Evolutionary conservation across 35 echinoderm and acorn worm species (phyloP).

Genomic region (Diadema setosum): DNA sequence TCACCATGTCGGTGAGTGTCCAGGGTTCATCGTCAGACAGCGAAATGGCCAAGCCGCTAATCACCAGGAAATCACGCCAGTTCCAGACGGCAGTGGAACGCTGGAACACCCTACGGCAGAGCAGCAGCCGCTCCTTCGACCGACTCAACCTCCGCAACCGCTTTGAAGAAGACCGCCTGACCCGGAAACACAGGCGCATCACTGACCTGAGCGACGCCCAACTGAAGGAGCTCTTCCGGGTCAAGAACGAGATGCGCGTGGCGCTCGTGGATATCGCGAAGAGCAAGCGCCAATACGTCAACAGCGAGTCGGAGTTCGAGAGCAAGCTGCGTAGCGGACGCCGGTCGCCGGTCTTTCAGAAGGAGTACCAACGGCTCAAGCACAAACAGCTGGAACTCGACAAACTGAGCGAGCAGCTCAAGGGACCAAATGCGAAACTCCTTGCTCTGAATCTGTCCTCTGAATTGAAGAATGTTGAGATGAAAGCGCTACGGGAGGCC

Average conservation of each 20-base stretch:
- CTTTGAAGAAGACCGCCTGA: constrained; percentile 41
- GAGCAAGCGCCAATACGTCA: constrained; percentile 30
- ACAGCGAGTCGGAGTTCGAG: constrained; percentile 55
- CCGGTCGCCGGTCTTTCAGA: constrained; percentile 53
- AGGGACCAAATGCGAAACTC: constrained; percentile 65
- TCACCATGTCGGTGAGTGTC: not conserved
- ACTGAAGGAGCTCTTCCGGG: constrained; percentile 49
- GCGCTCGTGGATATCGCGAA: constrained; percentile 52
- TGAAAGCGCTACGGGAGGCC: not conserved
- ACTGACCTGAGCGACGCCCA: constrained; percentile 9
- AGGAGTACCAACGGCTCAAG: constrained; percentile 33
- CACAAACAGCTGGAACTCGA: constrained; percentile 50
- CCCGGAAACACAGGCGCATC: constrained; percentile 15
- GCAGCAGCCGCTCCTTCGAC: constrained; percentile 8
- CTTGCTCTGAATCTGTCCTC: constrained; percentile 38
- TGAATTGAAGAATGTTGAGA: constrained; percentile 61
- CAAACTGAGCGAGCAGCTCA: constrained; percentile 3
- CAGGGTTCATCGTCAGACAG: not conserved
- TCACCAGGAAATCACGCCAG: constrained; percentile 13
- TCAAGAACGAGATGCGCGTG: constrained; percentile 68
- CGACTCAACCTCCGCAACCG: constrained; percentile 50
- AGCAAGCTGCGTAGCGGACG: constrained; percentile 36
- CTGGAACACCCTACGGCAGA: constrained; percentile 16
- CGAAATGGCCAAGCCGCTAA: not conserved
- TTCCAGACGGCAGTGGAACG: constrained; percentile 40